Conservation (phyloP, 2,888 invertebrate genomes). For the Escarpia spicata region DNA sequence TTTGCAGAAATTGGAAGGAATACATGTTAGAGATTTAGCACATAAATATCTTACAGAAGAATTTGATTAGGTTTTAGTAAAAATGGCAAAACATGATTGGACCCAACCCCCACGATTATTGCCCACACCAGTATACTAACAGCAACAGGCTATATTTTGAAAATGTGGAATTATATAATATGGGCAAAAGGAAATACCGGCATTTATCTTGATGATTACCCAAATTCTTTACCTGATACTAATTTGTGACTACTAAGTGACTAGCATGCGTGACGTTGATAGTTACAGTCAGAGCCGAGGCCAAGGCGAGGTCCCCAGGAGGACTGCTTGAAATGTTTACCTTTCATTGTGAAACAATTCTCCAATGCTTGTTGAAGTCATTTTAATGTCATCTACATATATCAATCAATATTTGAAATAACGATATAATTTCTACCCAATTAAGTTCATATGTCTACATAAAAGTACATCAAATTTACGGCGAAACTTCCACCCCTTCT, state of each 20-base stretch:
- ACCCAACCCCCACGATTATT: too few relatives aligned
- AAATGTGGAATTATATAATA: too few relatives aligned
- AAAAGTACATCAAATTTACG: neutral
- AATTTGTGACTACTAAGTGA: neutral
- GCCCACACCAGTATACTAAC: too few relatives aligned
- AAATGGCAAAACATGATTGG: too few relatives aligned
- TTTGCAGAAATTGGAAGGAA: too few relatives aligned
- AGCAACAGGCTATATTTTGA: too few relatives aligned
- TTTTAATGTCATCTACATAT: neutral
- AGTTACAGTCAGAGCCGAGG: neutral
- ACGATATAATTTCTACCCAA: neutral
- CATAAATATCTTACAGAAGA: too few relatives aligned
- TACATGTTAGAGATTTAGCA: too few relatives aligned
- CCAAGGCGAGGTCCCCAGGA: neutral
- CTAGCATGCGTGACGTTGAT: neutral
- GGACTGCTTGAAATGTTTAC: slow-evolving; percentile 18
- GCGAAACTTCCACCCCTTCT: slow-evolving; percentile 11
- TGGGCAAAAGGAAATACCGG: too few relatives aligned
- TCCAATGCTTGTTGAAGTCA: slow-evolving; percentile 28
- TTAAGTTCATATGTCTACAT: neutral
- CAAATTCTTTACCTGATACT: neutral
- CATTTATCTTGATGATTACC: neutral
- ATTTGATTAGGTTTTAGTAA: too few relatives aligned
- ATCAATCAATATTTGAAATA: neutral
- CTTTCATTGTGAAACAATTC: slow-evolving; percentile 32